Base-by-base conservation (phyloP, 2,113 vertebrate species). In the Morone saxatilis region DNA sequence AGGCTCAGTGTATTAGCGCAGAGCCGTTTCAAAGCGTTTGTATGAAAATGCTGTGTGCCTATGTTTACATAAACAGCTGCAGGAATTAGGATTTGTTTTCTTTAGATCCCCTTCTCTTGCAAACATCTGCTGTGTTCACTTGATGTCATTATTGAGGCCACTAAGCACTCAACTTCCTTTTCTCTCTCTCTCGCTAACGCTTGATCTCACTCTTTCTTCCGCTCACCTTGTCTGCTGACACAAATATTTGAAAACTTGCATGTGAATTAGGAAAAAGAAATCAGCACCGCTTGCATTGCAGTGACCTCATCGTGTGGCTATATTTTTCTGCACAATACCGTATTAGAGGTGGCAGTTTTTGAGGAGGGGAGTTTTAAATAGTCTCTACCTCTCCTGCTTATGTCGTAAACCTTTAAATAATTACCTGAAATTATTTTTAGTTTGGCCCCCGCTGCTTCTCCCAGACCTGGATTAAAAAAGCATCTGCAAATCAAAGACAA, bases 401-500 rank as follows among this genome's bases (percentile, higher is more conserved):
- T 65, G 63, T 71, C 31, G 14, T 75, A 54, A 74, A 83, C 69
- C 79, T 88, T 91, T 88, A 81, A 90, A 92, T 87, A 85, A 89
- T 92, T 83, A 90, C 73, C 80, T 84, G 6, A 74, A 86, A 82
- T 91, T 92, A 94, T 93, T 91, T 94, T 91, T 91, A 93, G 92
- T 84, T 84, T 88, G 71, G 40, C 81, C 61, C 75, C 73, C 40
- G 71, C 88, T 88, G 86, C 81, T 80, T 86, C 56, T 38, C 48
- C 22, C 81, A 90, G 81, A 90, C 86, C 84, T 84, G 81, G 71
- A 91, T 86, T 89, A 72, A 83, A 89, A 31, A 88, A 57, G 63
- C 79, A 69, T 70, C 61, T 62, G 70, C 68, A 72, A 81, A 89
- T 91, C 81, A 91, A 86, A 90, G 82, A 25, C 13, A 5, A 10